A percentile compares a stretch with the other conserved stretches of the same genome.
Conservation (phyloP, 1,140 invertebrate genomes). For the Euglossa dilemma region DNA sequence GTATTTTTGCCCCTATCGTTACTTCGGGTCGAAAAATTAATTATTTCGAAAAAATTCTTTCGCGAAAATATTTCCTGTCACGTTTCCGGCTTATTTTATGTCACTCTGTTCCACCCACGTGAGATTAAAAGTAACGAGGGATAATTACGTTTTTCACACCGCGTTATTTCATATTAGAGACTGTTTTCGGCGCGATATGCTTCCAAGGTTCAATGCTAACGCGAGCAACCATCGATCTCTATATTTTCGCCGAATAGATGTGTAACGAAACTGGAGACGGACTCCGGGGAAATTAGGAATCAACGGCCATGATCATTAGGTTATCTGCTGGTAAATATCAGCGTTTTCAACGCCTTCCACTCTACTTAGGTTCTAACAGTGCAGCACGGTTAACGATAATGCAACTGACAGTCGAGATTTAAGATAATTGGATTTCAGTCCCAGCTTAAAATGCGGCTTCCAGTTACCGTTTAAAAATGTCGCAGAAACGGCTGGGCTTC, state of each 20-base stretch:
- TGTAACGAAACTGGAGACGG: constrained; percentile 11
- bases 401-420: constrained; percentile 20
- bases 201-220: neutral
- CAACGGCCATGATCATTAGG: constrained; percentile 36
- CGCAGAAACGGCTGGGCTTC: too few relatives aligned
- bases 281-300: constrained; percentile 48
- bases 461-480: neutral
- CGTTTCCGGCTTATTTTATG: too few relatives aligned
- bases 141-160: neutral
- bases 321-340: constrained; percentile 47
- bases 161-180: too few relatives aligned
- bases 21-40: too few relatives aligned
- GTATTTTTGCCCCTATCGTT: too few relatives aligned
- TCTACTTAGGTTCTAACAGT: neutral
- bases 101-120: too few relatives aligned
- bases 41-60: too few relatives aligned
- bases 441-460: neutral
- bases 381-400: neutral
- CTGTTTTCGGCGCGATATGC: too few relatives aligned
- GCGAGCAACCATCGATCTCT: constrained; percentile 8
- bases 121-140: too few relatives aligned
- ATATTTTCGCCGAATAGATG: constrained; percentile 29
- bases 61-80: too few relatives aligned
- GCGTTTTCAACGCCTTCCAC: constrained; percentile 28
- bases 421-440: neutral